Evolutionary conservation across 2,888 invertebrate species (phyloP).

Genomic region (Pristionchus mayeri): DNA sequence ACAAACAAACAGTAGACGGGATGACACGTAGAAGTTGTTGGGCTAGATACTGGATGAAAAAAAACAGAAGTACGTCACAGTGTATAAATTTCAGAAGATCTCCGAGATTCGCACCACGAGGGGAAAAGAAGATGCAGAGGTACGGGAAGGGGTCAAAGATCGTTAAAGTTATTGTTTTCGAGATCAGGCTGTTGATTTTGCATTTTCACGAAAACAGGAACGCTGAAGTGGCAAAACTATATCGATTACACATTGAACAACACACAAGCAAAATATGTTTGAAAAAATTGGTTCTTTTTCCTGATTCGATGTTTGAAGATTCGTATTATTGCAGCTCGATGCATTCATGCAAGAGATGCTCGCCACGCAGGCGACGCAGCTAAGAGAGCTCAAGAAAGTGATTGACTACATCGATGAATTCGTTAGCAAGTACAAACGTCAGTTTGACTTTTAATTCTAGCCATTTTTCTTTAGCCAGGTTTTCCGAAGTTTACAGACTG

Average conservation of each 20-base stretch:
- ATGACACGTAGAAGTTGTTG: not conserved
- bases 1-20: not conserved
- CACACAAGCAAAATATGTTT: too few species aligned
- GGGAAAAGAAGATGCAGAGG: not conserved
- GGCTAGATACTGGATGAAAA: too few species aligned
- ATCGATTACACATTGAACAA: not conserved
- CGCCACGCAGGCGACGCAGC: not conserved
- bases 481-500: too few species aligned
- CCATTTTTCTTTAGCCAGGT: too few species aligned
- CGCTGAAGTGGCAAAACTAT: not conserved
- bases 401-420: slow-evolving; percentile 3
- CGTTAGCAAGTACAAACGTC: slow-evolving; percentile 7
- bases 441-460: not conserved
- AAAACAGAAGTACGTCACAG: not conserved
- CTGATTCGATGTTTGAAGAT: too few species aligned
- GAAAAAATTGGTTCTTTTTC: too few species aligned
- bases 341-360: slow-evolving; percentile 18
- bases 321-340: slow-evolving; percentile 13
- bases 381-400: not conserved
- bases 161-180: not conserved
- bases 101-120: not conserved
- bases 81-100: slow-evolving; percentile 25
- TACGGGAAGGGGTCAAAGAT: not conserved
- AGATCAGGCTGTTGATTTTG: not conserved
- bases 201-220: not conserved